These are phyloP conservation scores for Gila robusta DNA, from an alignment of 2,797 vertebrate genomes.

Conservation along the genomic window DNA sequence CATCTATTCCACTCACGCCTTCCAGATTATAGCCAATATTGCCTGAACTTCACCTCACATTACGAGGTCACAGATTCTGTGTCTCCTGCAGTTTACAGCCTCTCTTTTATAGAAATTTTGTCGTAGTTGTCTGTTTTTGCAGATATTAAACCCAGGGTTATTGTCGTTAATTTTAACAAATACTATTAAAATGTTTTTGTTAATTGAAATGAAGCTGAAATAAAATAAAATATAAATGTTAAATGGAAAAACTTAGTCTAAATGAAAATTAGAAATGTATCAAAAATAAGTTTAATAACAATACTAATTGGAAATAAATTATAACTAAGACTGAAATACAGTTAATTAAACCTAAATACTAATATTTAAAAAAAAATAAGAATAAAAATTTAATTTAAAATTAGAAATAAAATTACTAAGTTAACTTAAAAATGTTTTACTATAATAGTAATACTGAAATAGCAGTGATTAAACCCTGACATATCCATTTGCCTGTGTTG, in stretches of 20 bases:
- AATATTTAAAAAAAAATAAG: not conserved
- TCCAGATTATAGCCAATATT: slow-evolving; percentile 18
- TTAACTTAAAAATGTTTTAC: too few relatives aligned
- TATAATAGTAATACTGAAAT: not conserved
- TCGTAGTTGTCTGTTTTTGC: not conserved
- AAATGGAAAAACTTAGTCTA: not conserved
- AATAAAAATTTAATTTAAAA: too few relatives aligned
- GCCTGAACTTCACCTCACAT: not conserved
- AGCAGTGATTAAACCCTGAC: not conserved
- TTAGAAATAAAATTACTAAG: too few relatives aligned
- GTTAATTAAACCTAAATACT: not conserved
- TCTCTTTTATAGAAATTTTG: not conserved
- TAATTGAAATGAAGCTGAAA: not conserved
- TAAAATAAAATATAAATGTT: not conserved
- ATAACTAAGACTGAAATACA: not conserved
- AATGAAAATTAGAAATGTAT: not conserved
- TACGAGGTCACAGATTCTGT: not conserved
- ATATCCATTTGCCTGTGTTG: not conserved
- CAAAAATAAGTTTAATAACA: not conserved
- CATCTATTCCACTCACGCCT: slow-evolving; percentile 23
- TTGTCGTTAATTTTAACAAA: not conserved
- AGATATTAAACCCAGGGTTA: not conserved
- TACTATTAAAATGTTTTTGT: not conserved
- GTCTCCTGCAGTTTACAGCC: not conserved
- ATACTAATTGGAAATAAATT: not conserved